These are phyloP conservation scores for Drosophila dives DNA, from an alignment of 2,888 invertebrate genomes.

Conservation along the genomic window DNA sequence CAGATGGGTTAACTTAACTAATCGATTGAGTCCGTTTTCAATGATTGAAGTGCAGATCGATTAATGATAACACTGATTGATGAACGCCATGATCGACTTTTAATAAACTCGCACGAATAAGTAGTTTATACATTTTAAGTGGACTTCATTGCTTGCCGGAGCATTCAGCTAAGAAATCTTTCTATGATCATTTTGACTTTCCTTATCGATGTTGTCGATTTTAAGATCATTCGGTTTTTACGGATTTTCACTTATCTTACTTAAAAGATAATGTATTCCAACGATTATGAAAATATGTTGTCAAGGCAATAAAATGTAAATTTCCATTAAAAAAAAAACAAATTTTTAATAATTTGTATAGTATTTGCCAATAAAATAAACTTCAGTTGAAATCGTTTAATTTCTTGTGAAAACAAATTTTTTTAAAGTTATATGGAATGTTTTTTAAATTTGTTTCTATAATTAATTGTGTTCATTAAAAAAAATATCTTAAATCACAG, in stretches of 20 bases:
- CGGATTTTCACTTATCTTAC: not conserved
- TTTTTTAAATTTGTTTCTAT: not conserved
- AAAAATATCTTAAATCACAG: not conserved
- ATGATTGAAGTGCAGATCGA: not conserved
- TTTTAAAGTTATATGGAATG: not conserved
- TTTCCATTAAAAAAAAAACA: not conserved
- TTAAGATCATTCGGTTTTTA: not conserved
- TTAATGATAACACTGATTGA: constrained; percentile 5
- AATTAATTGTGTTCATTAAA: not conserved
- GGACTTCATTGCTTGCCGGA: not conserved
- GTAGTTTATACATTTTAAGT: not conserved
- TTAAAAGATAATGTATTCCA: not conserved
- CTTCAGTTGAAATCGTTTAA: not conserved
- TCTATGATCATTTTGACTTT: not conserved
- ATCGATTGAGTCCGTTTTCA: constrained; percentile 8
- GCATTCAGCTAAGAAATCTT: not conserved
- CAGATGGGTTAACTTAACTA: constrained; percentile 10
- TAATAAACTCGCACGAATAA: not conserved
- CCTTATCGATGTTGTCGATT: not conserved
- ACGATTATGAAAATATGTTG: not conserved
- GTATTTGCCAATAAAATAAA: too few relatives aligned
- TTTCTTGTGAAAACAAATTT: not conserved
- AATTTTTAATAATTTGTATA: too few relatives aligned
- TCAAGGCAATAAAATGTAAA: not conserved
- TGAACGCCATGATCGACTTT: not conserved